These are phyloP conservation scores for Tonatia bakeri DNA, from an alignment of 2,113 vertebrate species.

Conservation along the genomic window DNA sequence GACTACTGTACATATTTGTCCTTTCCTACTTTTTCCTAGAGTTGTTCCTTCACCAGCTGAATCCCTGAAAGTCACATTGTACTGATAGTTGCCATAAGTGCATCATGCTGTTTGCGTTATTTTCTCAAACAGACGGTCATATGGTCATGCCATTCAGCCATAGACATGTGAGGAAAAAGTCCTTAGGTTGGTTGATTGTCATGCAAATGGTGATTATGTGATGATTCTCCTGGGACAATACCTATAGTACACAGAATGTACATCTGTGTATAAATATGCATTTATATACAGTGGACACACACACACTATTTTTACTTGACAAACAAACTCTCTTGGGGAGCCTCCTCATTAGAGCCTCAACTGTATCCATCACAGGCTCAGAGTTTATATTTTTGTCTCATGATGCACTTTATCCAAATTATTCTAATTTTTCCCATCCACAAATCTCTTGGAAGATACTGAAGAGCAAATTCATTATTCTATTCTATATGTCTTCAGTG, in stretches of 20 bases:
- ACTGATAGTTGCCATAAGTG: neutral
- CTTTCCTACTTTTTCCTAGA: neutral
- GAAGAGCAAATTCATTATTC: neutral
- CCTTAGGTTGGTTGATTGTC: neutral
- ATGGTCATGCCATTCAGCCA: neutral
- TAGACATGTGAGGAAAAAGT: neutral
- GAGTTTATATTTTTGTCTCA: neutral
- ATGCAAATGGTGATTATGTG: neutral
- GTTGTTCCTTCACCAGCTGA: accelerated
- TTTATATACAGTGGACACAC: neutral
- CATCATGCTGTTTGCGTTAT: neutral
- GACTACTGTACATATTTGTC: neutral
- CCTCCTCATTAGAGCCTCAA: neutral
- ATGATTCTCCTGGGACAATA: neutral
- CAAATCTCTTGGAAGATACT: neutral
- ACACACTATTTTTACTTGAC: neutral
- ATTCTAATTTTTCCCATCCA: neutral
- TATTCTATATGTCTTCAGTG: neutral
- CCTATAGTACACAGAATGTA: neutral
- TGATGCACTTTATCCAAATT: neutral
- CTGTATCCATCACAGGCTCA: neutral
- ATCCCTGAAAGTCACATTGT: neutral
- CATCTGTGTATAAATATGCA: neutral
- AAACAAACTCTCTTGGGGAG: neutral
- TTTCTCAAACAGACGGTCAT: neutral